Conservation (phyloP, 2,797 vertebrate species). For the Urophycis tenuis region DNA sequence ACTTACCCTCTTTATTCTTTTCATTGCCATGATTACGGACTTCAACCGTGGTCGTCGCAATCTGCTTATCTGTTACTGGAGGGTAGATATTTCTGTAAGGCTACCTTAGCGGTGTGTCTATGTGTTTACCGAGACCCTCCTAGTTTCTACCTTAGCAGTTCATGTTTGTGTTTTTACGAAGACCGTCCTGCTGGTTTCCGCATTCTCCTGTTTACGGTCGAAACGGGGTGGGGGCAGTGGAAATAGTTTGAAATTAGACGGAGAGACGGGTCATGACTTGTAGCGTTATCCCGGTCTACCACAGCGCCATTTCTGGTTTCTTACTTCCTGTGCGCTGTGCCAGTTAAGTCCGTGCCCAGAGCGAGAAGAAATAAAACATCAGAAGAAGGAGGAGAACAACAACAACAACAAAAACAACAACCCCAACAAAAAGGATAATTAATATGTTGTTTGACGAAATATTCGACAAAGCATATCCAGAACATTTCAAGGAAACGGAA, state of each 20-base stretch:
- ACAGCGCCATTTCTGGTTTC: neutral
- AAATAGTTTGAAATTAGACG: neutral
- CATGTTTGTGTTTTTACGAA: neutral
- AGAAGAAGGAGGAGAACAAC: too few species aligned
- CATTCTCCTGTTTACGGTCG: neutral
- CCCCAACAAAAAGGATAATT: too few species aligned
- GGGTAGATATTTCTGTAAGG: neutral
- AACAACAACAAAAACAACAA: too few species aligned
- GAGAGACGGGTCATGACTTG: neutral
- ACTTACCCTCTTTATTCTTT: slow-evolving; percentile 15
- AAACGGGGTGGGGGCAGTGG: neutral
- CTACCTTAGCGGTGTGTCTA: neutral
- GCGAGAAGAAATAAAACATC: too few species aligned
- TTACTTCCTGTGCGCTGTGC: neutral
- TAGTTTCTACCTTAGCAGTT: neutral
- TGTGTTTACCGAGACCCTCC: neutral
- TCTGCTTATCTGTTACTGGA: neutral
- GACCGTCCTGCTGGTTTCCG: neutral
- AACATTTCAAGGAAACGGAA: neutral
- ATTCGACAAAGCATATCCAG: too few species aligned
- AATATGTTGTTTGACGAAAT: too few species aligned
- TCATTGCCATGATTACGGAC: neutral
- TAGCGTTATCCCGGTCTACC: neutral
- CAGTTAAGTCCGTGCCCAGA: too few species aligned
- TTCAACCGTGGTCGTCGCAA: neutral